A percentile compares a stretch with the other conserved stretches of the same genome.
Evolutionary conservation across 2,113 vertebrate species (phyloP).

Genomic region (Gavia stellata): DNA sequence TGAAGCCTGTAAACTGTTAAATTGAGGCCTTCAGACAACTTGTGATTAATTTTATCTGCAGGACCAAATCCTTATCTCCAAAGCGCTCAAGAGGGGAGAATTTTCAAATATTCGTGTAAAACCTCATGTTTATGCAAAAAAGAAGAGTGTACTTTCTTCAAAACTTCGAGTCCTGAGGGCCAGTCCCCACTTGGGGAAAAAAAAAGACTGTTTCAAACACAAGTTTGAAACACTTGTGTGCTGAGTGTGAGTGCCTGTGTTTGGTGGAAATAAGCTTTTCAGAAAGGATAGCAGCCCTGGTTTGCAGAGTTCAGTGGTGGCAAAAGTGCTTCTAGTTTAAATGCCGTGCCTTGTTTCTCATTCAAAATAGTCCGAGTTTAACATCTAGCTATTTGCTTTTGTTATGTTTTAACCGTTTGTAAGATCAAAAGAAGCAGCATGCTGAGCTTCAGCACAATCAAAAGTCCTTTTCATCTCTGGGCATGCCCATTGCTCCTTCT

Average conservation of each 20-base stretch:
- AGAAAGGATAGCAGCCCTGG: neutral
- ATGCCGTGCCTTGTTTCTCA: neutral
- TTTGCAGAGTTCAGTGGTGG: neutral
- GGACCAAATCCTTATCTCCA: neutral
- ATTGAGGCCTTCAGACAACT: neutral
- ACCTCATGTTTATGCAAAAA: neutral
- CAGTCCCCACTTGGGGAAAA: no score
- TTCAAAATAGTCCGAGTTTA: neutral
- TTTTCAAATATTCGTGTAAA: neutral
- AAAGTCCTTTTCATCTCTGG: neutral
- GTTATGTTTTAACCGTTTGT: neutral
- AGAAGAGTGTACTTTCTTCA: neutral
- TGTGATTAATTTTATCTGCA: neutral
- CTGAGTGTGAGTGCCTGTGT: neutral
- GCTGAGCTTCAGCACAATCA: neutral
- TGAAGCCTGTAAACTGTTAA: neutral
- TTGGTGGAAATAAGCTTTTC: neutral
- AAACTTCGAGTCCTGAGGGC: neutral
- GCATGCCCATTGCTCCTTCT: fast-evolving
- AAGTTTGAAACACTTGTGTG: neutral
- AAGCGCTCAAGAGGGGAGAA: neutral
- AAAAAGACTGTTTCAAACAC: no score
- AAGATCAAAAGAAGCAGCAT: neutral
- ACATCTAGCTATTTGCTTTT: neutral
- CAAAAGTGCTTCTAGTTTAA: neutral